These are phyloP conservation scores for Dicentrarchus labrax DNA, from an alignment of 2,113 vertebrate species.

Conservation along the genomic window DNA sequence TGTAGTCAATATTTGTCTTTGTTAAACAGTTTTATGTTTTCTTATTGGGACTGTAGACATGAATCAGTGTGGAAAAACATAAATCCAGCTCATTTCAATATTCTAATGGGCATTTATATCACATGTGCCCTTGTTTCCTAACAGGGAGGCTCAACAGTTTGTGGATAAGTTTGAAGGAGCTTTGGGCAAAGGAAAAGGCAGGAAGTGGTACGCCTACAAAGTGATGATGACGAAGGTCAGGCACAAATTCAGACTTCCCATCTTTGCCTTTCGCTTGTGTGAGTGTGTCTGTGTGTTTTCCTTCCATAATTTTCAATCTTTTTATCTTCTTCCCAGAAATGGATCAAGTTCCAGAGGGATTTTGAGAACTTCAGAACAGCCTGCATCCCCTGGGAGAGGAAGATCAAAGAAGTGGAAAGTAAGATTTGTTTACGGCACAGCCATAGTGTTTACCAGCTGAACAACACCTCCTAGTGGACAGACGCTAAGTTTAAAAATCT, in stretches of 20 bases:
- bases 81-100: background rate
- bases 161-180: constrained; percentile 99
- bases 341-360: constrained; percentile 98
- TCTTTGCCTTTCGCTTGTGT: background rate
- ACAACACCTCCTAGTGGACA: background rate
- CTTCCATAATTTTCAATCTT: background rate
- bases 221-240: constrained; percentile 96
- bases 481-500: background rate
- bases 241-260: background rate
- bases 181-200: constrained; percentile 95
- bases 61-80: background rate
- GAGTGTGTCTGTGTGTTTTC: background rate
- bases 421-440: constrained; percentile 67
- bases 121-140: constrained; percentile 12
- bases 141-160: constrained; percentile 94
- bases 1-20: background rate
- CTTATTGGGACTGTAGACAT: background rate
- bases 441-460: background rate
- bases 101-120: background rate
- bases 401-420: constrained; percentile 99
- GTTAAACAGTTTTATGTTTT: background rate
- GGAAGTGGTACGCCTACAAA: constrained; percentile 94
- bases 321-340: constrained; percentile 88
- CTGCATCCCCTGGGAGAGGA: constrained; percentile 99
- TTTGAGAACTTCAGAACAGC: constrained; percentile 97